These are phyloP conservation scores for Gibbula magus DNA, from an alignment of 2,888 invertebrate genomes.

Conservation along the genomic window DNA sequence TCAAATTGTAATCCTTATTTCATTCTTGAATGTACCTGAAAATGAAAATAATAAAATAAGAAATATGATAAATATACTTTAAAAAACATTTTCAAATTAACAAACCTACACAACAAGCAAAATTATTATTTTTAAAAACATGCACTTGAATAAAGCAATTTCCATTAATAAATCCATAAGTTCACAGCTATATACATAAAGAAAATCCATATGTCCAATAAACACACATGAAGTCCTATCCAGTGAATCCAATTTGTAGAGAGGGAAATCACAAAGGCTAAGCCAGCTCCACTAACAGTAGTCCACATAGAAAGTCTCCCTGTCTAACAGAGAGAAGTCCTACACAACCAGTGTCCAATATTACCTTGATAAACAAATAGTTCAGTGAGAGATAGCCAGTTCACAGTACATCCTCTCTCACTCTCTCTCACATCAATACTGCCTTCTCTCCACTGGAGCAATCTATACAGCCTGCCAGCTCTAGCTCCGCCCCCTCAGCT, in stretches of 20 bases:
- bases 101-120: no score
- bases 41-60: neutral
- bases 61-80: neutral
- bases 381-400: neutral
- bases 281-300: no score
- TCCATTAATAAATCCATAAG: no score
- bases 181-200: no score
- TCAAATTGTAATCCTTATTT: neutral
- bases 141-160: no score
- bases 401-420: neutral
- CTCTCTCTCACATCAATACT: neutral
- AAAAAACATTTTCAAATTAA: neutral
- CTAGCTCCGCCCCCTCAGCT: neutral
- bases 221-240: no score
- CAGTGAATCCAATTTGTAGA: no score
- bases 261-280: no score
- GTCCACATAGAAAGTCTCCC: no score
- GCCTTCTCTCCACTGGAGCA: neutral
- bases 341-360: constrained; percentile 14
- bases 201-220: no score
- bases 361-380: constrained; percentile 19
- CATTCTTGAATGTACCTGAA: neutral
- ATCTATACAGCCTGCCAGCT: neutral
- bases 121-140: no score
- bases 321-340: neutral